These are phyloP conservation scores for Leptoclinus maculatus DNA, from an alignment of 2,797 vertebrate species.

Conservation along the genomic window DNA sequence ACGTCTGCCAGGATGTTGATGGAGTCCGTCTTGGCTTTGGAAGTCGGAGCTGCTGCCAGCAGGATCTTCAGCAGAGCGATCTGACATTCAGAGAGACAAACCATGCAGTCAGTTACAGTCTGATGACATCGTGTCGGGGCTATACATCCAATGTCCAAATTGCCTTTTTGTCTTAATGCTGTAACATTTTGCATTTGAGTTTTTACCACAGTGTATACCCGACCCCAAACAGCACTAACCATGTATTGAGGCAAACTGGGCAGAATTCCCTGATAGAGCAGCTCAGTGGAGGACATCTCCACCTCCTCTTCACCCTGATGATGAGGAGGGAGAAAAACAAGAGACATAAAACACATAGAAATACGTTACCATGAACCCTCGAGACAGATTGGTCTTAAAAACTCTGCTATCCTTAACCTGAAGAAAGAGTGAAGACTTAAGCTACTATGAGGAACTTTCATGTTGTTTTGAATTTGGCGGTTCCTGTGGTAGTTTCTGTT, in stretches of 20 bases:
- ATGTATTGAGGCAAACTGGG: conserved; percentile 98
- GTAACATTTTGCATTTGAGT: not conserved
- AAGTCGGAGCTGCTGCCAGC: conserved; percentile 96
- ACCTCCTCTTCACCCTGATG: conserved; percentile 94
- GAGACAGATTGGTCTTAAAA: not conserved
- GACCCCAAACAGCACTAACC: conserved; percentile 81
- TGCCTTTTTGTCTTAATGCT: not conserved
- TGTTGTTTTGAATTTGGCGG: not conserved
- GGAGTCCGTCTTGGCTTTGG: conserved; percentile 99
- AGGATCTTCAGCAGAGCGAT: conserved; percentile 98
- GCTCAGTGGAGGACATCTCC: conserved; percentile 91
- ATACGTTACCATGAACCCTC: not conserved
- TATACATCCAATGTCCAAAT: not conserved
- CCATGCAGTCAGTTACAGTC: not conserved
- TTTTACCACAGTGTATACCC: not conserved
- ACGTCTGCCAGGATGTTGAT: conserved; percentile 99
- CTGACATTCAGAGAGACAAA: conserved; percentile 72
- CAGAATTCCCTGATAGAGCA: conserved; percentile 97
- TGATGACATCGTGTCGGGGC: not conserved
- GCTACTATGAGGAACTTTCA: not conserved
- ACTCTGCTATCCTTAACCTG: not conserved
- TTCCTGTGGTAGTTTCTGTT: not conserved
- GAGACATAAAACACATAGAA: not conserved
- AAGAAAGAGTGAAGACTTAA: not conserved
- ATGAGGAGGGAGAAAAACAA: conserved; percentile 28